Evolutionary conservation across 2,113 vertebrate genomes (phyloP), one percentile per base, ranked within the genome.

Genomic region (Chaenogobius annularis): DNA sequence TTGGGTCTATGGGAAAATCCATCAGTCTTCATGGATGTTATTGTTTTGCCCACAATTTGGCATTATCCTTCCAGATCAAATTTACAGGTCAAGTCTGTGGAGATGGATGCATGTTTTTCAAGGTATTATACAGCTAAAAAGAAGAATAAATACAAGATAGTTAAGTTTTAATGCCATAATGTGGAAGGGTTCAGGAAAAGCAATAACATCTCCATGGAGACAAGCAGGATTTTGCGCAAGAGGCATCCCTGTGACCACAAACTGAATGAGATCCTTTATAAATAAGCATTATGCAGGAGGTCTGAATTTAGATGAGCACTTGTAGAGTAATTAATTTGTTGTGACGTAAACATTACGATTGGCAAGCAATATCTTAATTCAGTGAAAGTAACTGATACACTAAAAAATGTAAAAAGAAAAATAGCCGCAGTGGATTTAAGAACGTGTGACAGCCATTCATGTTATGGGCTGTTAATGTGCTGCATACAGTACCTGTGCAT

Each of bases 291-390:
- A 23, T 12, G 15, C 37, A n/a, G 10, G 44, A 40, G 58, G 23
- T 35, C 13, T 61, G 6, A 61, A 61, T 61, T 35, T 14, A 61
- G 23, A 61, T 17, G 26, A 35, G 26, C 58, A 31, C 26, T 31
- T 7, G 17, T 78, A 73, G 58, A 73, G 85, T 85, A 85, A 82
- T 77, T 78, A 77, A 84, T 74, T 72, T 54, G 19, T 54, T 54
- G 50, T n/a, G 50, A 54, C 10, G n/a, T n/a, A 54, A 54, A 54
- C n/a, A 10, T 15, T 54, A 20, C 50, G n/a, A 54, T 54, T 54
- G 50, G 19, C 50, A 54, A 54, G 20, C 50, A 54, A 54, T 54
- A 54, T n/a, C 19, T 54, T 54, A 54, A 52, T 52, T 52, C 48
- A 10, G 19, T 54, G 9, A 54, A 54, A 54, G 50, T n/a, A 9